Percentiles rank a stretch among this genome's conserved stretches.
These are phyloP conservation scores for Saimiri boliviensis DNA, from an alignment of 2,113 vertebrate species.

Conservation along the genomic window DNA sequence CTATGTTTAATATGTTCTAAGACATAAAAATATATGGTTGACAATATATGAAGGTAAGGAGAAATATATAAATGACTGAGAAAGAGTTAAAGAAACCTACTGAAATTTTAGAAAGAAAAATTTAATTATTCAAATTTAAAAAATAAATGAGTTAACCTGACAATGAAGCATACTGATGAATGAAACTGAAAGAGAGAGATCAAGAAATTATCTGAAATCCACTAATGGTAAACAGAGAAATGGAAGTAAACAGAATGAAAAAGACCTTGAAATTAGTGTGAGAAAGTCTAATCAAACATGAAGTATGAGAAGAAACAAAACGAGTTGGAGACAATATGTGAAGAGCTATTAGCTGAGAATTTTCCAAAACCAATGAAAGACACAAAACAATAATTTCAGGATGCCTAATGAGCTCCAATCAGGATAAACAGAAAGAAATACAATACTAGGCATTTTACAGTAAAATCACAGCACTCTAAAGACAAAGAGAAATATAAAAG, in stretches of 20 bases:
- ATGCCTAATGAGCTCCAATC: neutral
- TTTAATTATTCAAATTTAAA: neutral
- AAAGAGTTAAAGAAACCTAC: neutral
- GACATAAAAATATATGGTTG: neutral
- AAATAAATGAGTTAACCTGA: neutral
- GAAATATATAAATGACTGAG: neutral
- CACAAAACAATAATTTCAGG: neutral
- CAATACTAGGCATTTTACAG: neutral
- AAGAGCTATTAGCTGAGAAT: neutral
- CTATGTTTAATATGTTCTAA: neutral
- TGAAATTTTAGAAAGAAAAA: neutral
- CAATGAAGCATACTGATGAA: neutral
- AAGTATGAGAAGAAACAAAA: neutral
- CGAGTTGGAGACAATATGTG: neutral
- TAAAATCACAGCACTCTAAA: neutral
- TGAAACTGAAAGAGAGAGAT: neutral
- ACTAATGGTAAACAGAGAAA: neutral
- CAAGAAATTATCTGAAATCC: neutral
- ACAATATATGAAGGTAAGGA: neutral
- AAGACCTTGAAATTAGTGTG: neutral
- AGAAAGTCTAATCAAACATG: neutral
- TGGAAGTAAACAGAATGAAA: neutral
- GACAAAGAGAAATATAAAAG: neutral
- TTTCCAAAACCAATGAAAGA: neutral
- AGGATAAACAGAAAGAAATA: neutral